Percentiles rank a stretch among this genome's conserved stretches.
Evolutionary conservation across 2,113 vertebrate genomes (phyloP).

Genomic region (Phalacrocorax aristotelis): DNA sequence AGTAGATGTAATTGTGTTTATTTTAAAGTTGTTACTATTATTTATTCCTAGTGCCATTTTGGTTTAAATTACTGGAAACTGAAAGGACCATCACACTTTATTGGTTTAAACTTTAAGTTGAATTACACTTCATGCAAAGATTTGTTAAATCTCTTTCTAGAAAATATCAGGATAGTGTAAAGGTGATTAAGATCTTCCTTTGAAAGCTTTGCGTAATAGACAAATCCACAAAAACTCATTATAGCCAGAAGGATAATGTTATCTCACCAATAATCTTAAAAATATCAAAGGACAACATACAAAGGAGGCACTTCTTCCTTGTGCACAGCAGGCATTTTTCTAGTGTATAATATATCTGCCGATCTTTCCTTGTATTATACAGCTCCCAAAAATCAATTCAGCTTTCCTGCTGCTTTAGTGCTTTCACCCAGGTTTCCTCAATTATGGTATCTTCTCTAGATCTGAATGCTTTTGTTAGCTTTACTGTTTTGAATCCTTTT

Average conservation of each 20-base stretch:
- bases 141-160: slow-evolving; percentile 6
- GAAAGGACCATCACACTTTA: slow-evolving; percentile 16
- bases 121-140: slow-evolving; percentile 11
- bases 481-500: slow-evolving; percentile 51
- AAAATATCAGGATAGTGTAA: background rate
- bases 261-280: slow-evolving; percentile 47
- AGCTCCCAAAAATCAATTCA: slow-evolving; percentile 45
- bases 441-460: slow-evolving; percentile 27
- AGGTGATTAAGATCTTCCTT: slow-evolving; percentile 20
- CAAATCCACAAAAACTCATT: slow-evolving; percentile 11
- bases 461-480: slow-evolving; percentile 60
- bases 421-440: slow-evolving; percentile 45
- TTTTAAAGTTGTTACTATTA: background rate
- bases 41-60: slow-evolving; percentile 8
- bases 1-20: background rate
- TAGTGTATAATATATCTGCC: slow-evolving; percentile 31
- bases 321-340: slow-evolving; percentile 17
- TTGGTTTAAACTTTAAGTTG: slow-evolving; percentile 50
- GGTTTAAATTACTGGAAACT: slow-evolving; percentile 40
- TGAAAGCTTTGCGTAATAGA: slow-evolving; percentile 18
- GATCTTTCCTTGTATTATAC: slow-evolving; percentile 55
- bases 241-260: background rate
- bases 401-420: slow-evolving; percentile 51
- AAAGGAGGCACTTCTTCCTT: slow-evolving; percentile 41
- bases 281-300: slow-evolving; percentile 17